These are phyloP conservation scores for Alethe diademata DNA, from an alignment of 2,113 vertebrate genomes.

Conservation along the genomic window DNA sequence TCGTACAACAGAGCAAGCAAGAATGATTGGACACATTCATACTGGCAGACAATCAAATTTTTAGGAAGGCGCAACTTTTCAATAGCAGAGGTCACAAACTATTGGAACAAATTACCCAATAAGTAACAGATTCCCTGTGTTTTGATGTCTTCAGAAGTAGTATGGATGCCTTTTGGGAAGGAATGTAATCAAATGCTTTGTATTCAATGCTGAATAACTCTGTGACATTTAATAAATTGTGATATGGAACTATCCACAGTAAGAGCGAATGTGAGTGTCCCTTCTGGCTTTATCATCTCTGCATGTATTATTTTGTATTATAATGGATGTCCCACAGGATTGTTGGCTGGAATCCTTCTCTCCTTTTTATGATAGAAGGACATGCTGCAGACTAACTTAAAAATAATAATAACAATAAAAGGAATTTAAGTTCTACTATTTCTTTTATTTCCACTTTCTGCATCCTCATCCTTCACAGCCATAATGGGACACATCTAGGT, in stretches of 20 bases:
- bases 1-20: neutral
- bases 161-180: neutral
- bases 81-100: neutral
- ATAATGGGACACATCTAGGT: constrained; percentile 24
- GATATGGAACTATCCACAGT: neutral
- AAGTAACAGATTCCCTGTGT: neutral
- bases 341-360: neutral
- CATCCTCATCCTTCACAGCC: neutral
- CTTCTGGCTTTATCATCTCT: constrained; percentile 1
- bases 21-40: neutral
- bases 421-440: neutral
- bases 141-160: neutral
- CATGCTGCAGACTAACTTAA: neutral
- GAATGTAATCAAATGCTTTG: neutral
- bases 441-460: neutral
- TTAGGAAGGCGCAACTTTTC: neutral
- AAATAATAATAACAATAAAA: constrained; percentile 35
- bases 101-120: neutral
- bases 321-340: constrained; percentile 19
- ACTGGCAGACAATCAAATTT: neutral
- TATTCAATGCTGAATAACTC: neutral
- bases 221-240: neutral
- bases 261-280: neutral
- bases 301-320: neutral
- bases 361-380: constrained; percentile 11